Conservation (phyloP, 2,113 vertebrate genomes). For the Protobothrops mucrosquamatus region DNA sequence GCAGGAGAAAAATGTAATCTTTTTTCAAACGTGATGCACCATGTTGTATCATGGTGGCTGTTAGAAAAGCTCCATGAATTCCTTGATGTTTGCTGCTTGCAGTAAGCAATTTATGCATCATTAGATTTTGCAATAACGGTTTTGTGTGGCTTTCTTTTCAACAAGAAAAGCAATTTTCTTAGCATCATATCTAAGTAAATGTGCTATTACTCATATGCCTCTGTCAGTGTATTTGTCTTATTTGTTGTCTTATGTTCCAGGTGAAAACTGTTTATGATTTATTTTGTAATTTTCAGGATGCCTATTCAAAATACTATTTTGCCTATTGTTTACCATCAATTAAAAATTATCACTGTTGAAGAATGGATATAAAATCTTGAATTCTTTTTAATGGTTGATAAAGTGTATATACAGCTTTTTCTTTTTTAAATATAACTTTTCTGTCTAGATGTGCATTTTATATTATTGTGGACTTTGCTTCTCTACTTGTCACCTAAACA, state of each 20-base stretch:
- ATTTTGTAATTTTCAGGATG: slow-evolving; percentile 65
- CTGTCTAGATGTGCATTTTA: slow-evolving; percentile 50
- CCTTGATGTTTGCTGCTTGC: slow-evolving; percentile 22
- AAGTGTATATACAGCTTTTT: slow-evolving; percentile 23
- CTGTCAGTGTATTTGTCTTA: slow-evolving; percentile 55
- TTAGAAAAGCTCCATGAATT: slow-evolving; percentile 46
- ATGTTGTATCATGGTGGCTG: slow-evolving; percentile 23
- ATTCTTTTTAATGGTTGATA: slow-evolving; percentile 61
- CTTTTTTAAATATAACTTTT: slow-evolving; percentile 48
- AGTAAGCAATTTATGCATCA: slow-evolving; percentile 35
- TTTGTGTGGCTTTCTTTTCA: slow-evolving; percentile 48
- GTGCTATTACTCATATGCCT: slow-evolving; percentile 50
- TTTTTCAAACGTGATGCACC: not conserved
- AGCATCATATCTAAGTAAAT: slow-evolving; percentile 44
- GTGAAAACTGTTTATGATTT: slow-evolving; percentile 63
- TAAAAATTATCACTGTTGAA: slow-evolving; percentile 57
- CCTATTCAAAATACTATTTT: slow-evolving; percentile 43
- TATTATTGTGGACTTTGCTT: slow-evolving; percentile 57
- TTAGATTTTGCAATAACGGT: slow-evolving; percentile 51
- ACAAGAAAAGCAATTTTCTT: slow-evolving; percentile 48
- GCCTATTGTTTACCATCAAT: slow-evolving; percentile 46
- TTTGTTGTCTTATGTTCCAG: slow-evolving; percentile 60
- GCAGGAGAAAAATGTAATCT: not conserved
- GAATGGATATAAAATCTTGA: slow-evolving; percentile 61
- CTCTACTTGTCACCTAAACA: slow-evolving; percentile 42